Conservation (phyloP, 2,888 invertebrate species). For the Lasius fuliginosus region DNA sequence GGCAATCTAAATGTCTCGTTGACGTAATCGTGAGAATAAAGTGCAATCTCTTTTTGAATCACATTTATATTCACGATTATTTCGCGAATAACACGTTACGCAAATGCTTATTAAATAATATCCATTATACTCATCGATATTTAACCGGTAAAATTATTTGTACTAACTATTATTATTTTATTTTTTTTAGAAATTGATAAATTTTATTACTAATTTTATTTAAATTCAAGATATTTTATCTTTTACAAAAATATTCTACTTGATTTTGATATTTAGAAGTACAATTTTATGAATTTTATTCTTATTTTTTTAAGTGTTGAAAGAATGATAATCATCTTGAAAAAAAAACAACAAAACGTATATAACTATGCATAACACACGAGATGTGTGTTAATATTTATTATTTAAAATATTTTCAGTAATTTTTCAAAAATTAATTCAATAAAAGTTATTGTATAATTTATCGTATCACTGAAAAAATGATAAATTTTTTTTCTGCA, state of each 20-base stretch:
- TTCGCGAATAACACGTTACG: not conserved
- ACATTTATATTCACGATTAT: slow-evolving; percentile 7
- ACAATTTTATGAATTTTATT: not conserved
- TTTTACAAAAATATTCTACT: not conserved
- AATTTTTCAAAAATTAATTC: not conserved
- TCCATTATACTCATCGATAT: not conserved
- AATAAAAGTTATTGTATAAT: not conserved
- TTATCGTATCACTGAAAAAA: not conserved
- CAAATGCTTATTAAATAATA: slow-evolving; percentile 21
- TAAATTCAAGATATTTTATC: not conserved
- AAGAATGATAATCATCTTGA: not conserved
- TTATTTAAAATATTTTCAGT: not conserved
- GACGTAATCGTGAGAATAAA: not conserved
- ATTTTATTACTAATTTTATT: not conserved
- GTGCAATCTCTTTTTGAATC: not conserved
- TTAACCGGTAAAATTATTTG: not conserved
- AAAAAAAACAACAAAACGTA: not conserved
- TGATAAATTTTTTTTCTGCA: not conserved
- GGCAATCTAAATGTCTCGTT: not conserved
- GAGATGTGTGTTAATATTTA: no score
- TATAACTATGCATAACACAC: no score
- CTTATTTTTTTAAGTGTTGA: not conserved
- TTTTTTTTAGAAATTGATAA: not conserved
- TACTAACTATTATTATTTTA: not conserved
- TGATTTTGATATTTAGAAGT: not conserved